Evolutionary conservation across 2,113 vertebrate species (phyloP), one percentile per base, ranked within the genome.

Genomic region (Microcebus tavaratra): DNA sequence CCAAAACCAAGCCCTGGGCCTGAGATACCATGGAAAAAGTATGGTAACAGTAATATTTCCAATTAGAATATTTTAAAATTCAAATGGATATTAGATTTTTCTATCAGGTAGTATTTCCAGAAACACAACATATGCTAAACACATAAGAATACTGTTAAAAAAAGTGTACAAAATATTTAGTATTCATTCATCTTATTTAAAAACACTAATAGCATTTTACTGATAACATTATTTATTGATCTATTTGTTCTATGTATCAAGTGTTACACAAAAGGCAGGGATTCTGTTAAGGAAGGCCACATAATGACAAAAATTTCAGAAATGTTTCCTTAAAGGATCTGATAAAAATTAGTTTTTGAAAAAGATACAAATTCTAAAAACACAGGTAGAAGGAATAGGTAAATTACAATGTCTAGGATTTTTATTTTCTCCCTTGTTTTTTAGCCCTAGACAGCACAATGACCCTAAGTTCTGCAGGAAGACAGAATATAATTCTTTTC

Each of bases 391-490:
- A 83, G 45, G 15, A 59, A 34, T 42, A 90, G 48, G 48, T 88
- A 86, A 79, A 65, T 79, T 73, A 57, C 4, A 80, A 5, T 65
- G 15, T 76, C 68, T 0, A 34, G 59, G 50, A n/a, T 13, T 91
- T 95, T 90, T 72, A 89, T 39, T 67, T 86, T 87, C 10, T 70
- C 53, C 11, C 3, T 91, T 92, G 36, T 20, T 76, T 97, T 98
- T 98, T 95, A 98, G 96, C 92, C 97, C 88, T 88, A 85, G 81
- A 98, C 89, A 98, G 93, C 90, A 97, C 68, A 96, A 27, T 65
- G 75, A 96, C 72, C 81, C 53, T 91, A 94, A 50, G 9, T 53
- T 0, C 48, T 82, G 36, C 8, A 72, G 48, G 65, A 59, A 93
- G 87, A 95, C 73, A 36, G 42, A 76, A 83, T 80, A 8, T 0